Percentiles rank a stretch among this genome's conserved stretches.
phyloP scores from a whole-genome alignment of 2,888 invertebrate species.

The Leucoma salicis region DNA sequence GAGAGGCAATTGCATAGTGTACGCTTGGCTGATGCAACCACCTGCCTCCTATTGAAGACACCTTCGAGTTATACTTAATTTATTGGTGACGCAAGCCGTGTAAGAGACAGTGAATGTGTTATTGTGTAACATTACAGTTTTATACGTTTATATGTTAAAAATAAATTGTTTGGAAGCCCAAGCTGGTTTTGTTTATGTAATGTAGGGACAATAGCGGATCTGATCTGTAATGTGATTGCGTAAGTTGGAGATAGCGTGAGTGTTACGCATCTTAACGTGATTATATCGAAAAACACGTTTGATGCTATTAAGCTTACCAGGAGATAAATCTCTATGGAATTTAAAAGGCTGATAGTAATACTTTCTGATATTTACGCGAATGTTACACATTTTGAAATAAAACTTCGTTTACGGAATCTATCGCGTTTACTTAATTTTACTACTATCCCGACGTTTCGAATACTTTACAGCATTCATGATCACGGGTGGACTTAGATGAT shows the following conservation, averaged over 20 bases:
- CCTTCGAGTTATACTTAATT: constrained; percentile 53
- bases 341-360: too few relatives aligned
- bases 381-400: too few relatives aligned
- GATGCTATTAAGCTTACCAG: too few relatives aligned
- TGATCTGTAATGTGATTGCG: constrained; percentile 25
- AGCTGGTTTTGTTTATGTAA: constrained; percentile 56
- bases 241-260: constrained; percentile 1
- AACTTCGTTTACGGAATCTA: too few relatives aligned
- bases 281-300: too few relatives aligned
- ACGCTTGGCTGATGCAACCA: constrained; percentile 31
- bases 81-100: constrained; percentile 68
- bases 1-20: constrained; percentile 16
- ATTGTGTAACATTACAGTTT: constrained; percentile 69
- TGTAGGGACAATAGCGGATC: constrained; percentile 38
- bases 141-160: constrained; percentile 71
- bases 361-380: too few relatives aligned
- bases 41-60: constrained; percentile 37
- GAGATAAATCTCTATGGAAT: too few relatives aligned
- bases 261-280: too few relatives aligned
- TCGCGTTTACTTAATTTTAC: too few relatives aligned
- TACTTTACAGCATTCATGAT: too few relatives aligned
- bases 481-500: too few relatives aligned
- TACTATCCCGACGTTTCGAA: too few relatives aligned
- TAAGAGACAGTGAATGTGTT: constrained; percentile 69
- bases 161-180: constrained; percentile 56